Base-by-base conservation (phyloP, 2,113 vertebrate genomes). In the human region DNA sequence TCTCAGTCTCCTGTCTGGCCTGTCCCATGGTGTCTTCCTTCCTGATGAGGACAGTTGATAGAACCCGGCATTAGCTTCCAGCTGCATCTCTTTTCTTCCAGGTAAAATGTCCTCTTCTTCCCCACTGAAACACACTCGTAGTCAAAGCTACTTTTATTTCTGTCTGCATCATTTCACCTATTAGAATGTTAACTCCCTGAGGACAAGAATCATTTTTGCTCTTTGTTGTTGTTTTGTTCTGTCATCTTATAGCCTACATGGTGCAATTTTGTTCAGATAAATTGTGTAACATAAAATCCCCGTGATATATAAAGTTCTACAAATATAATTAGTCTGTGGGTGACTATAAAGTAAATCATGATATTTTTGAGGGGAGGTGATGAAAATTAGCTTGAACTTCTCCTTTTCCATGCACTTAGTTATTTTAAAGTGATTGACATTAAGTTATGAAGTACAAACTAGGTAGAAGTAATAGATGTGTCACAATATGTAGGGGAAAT, bases 391-490 rank as follows among this genome's bases (percentile, higher is more conserved):
- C 12, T 68, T 76, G 82, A 93, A 40, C 8, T 97, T 73, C 30
- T 92, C 40, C 86, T 94, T 84, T 52, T 57, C 35, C 35, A 89
- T 55, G 9, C 16, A 83, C 2, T 85, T 94, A 97, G 52, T 96
- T 97, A 91, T 86, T 89, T 96, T 66, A 83, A 94, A 84, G 50
- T 90, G 43, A 93, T 23, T 89, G 55, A 57, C 57, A 90, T 78
- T 95, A 14, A 79, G 30, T 93, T 84, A 5, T 93, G 50, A 85
- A 94, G 48, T 66, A 90, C 76, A 90, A 97, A 85, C 35, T 35
- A 89, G 5, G 55, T 52, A 10, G 20, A 79, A 81, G 83, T 76
- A 70, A 83, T 48, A 96, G 76, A 79, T 66, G 90, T 94, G 57
- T 89, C 89, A 96, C n/a, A 95, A 91, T 90, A 89, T 75, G 13